These are phyloP conservation scores for Betta splendens DNA, from an alignment of 2,797 vertebrate species.

Conservation along the genomic window DNA sequence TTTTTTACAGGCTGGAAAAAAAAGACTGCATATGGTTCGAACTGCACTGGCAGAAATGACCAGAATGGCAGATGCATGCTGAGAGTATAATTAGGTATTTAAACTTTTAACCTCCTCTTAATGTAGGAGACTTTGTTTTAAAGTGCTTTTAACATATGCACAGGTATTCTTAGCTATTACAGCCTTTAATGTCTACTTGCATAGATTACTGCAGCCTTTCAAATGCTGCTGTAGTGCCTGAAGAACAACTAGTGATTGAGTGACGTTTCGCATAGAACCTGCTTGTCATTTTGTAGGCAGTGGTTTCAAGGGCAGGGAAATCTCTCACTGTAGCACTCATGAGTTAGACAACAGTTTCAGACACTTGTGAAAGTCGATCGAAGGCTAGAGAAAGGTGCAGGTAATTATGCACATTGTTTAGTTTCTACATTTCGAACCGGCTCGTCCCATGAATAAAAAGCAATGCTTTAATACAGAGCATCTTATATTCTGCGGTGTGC, in stretches of 20 bases:
- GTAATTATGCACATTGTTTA: constrained; percentile 1
- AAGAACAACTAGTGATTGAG: constrained; percentile 37
- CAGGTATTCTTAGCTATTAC: not conserved
- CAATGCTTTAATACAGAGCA: not conserved
- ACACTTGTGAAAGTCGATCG: constrained; percentile 17
- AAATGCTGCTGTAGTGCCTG: too few species aligned
- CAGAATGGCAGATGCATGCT: not conserved
- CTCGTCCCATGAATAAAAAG: not conserved
- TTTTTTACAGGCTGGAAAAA: too few species aligned
- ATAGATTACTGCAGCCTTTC: constrained; percentile 12
- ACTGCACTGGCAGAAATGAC: not conserved
- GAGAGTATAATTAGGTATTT: not conserved
- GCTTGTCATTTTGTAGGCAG: constrained; percentile 29
- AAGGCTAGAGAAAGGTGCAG: constrained; percentile 14
- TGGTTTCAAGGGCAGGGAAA: constrained; percentile 27
- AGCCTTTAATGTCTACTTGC: constrained; percentile 9
- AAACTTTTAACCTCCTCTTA: constrained; percentile 1
- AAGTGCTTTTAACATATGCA: constrained; percentile 7
- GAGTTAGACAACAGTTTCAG: constrained; percentile 20
- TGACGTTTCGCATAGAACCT: constrained; percentile 32
- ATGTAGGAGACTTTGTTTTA: constrained; percentile 16
- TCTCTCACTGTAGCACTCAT: constrained; percentile 23
- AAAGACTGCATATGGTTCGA: constrained; percentile 13
- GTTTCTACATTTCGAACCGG: not conserved
- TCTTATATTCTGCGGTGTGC: constrained; percentile 2